phyloP scores from a whole-genome alignment of 2,888 invertebrate genomes.

The Tanytarsus gracilentus region DNA sequence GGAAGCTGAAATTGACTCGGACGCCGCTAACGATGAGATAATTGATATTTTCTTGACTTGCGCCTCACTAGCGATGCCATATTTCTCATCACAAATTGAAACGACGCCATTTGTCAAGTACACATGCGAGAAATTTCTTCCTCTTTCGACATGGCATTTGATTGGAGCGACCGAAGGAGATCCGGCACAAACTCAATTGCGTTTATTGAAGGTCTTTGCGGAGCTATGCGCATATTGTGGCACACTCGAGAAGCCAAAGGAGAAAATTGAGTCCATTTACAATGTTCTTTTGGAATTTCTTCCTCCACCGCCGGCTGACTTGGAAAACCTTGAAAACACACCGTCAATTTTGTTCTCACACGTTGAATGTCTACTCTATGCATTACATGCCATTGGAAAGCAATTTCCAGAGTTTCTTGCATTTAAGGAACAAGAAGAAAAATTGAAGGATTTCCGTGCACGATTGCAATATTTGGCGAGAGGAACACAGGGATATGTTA shows the following conservation, averaged over 20 bases:
- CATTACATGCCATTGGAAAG: constrained; percentile 65
- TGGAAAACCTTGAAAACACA: constrained; percentile 50
- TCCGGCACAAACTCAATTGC: constrained; percentile 59
- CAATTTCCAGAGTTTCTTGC: constrained; percentile 68
- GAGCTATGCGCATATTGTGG: constrained; percentile 74
- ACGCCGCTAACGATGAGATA: constrained; percentile 52
- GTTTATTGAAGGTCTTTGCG: constrained; percentile 76
- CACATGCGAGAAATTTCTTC: constrained; percentile 75
- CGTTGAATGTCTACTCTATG: constrained; percentile 81
- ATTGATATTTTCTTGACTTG: constrained; percentile 74
- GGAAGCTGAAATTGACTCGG: constrained; percentile 49
- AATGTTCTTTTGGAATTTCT: constrained; percentile 72
- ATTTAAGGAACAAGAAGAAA: constrained; percentile 58
- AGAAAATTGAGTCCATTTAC: constrained; percentile 67
- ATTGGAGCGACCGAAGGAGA: constrained; percentile 51
- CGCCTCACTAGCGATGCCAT: constrained; percentile 72
- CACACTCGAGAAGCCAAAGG: constrained; percentile 61
- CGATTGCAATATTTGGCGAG: constrained; percentile 87
- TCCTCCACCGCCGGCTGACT: constrained; percentile 74
- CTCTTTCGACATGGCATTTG: constrained; percentile 58
- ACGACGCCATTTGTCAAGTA: constrained; percentile 76
- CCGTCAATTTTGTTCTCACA: constrained; percentile 89
- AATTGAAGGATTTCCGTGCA: constrained; percentile 75
- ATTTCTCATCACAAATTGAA: constrained; percentile 78
- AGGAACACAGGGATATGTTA: constrained; percentile 67